These are phyloP conservation scores for Rutilus rutilus DNA, from an alignment of 2,113 vertebrate species.

Conservation along the genomic window DNA sequence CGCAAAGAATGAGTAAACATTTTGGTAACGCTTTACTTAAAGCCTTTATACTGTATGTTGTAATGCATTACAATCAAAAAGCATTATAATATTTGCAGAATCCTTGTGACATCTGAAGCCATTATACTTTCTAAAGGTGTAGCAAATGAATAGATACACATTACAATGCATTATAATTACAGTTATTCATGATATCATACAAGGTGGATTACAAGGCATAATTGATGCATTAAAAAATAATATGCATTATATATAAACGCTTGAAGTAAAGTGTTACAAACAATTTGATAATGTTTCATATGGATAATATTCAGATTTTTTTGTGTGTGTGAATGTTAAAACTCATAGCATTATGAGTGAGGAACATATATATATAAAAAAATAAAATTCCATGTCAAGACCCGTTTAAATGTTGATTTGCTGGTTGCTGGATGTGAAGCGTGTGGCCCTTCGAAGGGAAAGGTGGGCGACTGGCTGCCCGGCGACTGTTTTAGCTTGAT, in stretches of 20 bases:
- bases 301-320: neutral
- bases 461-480: neutral
- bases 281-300: neutral
- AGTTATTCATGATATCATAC: neutral
- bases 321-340: too few species aligned
- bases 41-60: neutral
- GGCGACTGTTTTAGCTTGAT: constrained; percentile 33
- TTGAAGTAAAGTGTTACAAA: neutral
- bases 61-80: neutral
- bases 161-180: neutral
- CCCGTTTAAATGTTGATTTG: neutral
- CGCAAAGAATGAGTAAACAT: neutral
- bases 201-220: neutral
- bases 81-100: neutral
- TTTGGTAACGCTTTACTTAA: too few species aligned
- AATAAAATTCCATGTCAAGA: neutral
- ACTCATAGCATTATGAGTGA: neutral
- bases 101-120: neutral
- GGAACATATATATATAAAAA: neutral
- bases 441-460: neutral
- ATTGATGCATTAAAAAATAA: neutral
- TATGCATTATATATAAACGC: neutral
- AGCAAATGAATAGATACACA: neutral
- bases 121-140: neutral
- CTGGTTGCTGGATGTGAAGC: neutral